Base-by-base conservation (phyloP, 2,113 vertebrate genomes). In the Platysternon megacephalum region DNA sequence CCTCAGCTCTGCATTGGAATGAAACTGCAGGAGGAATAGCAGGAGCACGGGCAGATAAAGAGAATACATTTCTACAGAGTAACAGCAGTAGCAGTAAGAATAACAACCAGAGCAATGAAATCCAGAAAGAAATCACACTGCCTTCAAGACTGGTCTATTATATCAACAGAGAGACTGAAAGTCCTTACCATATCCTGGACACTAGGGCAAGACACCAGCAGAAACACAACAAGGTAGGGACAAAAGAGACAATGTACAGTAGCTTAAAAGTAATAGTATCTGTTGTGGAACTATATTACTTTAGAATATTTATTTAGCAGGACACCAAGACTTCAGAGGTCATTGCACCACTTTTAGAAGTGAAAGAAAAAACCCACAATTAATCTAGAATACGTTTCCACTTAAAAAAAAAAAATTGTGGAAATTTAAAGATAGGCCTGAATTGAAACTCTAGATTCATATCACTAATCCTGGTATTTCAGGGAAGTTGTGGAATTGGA, bases 91-190 rank as follows among this genome's bases (percentile, higher is more conserved):
- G 92, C 96, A 96, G 96, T 95, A 98, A 97, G 96, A 98, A 98
- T 97, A 98, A 98, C 98, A 98, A 95, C 94, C 98, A 97, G 96
- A 98, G 96, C 95, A 98, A 92, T 98, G 98, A 97, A 97, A 96
- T 97, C 93, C 98, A 99, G 97, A 98, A 98, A 89, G 99, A 99
- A 98, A 98, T 99, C 97, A 98, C 98, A 58, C 98, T 99, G 98
- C 99, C 99, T 94, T 99, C 99, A 81, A 99, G 99, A 98, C 97
- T 99, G 86, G 97, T 99, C 85, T 99, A 99, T 98, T 99, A 99
- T 97, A 98, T 99, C 94, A 99, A 99, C 90, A 99, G 98, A 97
- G 99, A 99, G 96, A 98, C 98, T 1, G 99, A 99, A 98, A 99
- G 99, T 89, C 99, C 99, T 94, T 99, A 99, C 93, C 99, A 99